Percentiles rank a stretch among this genome's conserved stretches.
These are phyloP conservation scores for Drosophila pseudoananassae DNA, from an alignment of 1,140 invertebrate species.

Conservation along the genomic window DNA sequence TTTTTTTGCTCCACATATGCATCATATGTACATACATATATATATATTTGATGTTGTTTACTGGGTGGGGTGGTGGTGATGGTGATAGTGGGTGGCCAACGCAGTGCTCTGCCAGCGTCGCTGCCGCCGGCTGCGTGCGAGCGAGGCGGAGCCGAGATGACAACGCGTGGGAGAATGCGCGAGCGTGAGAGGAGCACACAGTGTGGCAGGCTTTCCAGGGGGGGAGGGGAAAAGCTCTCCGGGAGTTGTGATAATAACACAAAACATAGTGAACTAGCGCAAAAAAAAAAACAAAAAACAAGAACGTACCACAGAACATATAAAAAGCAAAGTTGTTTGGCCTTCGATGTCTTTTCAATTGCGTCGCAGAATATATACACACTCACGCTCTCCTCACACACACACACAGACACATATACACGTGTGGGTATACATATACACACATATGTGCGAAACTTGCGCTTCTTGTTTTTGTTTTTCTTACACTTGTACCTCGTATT, in stretches of 20 bases:
- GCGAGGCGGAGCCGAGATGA: slow-evolving; percentile 13
- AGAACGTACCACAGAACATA: slow-evolving; percentile 31
- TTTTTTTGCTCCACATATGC: not conserved
- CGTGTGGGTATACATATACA: slow-evolving; percentile 7
- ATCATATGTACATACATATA: too few species aligned
- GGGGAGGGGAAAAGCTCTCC: slow-evolving; percentile 19
- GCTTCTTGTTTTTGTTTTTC: slow-evolving; percentile 52
- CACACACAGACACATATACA: slow-evolving; percentile 19
- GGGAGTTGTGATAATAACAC: slow-evolving; percentile 71
- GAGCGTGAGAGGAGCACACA: slow-evolving; percentile 11
- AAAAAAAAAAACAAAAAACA: slow-evolving; percentile 32
- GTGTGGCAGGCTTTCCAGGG: slow-evolving; percentile 7
- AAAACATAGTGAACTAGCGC: slow-evolving; percentile 54
- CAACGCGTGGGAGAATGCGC: slow-evolving; percentile 23
- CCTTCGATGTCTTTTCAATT: slow-evolving; percentile 82
- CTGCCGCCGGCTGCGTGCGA: slow-evolving; percentile 42
- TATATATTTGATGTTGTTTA: too few species aligned
- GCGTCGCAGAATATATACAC: slow-evolving; percentile 73
- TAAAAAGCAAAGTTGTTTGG: slow-evolving; percentile 78
- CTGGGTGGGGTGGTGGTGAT: too few species aligned
- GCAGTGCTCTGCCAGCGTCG: slow-evolving; percentile 3
- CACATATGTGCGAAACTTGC: slow-evolving; percentile 45
- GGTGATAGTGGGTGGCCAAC: slow-evolving; percentile 5
- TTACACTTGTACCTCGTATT: slow-evolving; percentile 41
- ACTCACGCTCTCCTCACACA: slow-evolving; percentile 9